Evolutionary conservation across 2,888 invertebrate genomes (phyloP), one percentile per base, ranked within the genome.

Genomic region (Aporophyla lueneburgensis): DNA sequence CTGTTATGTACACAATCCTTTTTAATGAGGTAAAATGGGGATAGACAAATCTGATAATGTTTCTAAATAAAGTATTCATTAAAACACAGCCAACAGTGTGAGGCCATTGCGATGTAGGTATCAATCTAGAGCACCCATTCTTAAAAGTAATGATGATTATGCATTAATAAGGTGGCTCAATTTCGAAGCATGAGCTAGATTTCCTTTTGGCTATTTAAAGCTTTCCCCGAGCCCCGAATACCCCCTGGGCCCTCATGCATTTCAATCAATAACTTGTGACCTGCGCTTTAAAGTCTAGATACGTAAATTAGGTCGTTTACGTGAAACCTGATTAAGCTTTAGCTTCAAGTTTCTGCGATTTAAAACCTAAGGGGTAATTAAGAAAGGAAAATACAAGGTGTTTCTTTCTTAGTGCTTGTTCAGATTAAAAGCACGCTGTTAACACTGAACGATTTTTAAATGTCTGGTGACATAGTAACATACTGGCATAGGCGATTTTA

Each of bases 181-280:
- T 9, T 51, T n/a, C n/a, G 9, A 46, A 7, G 5, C 2, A 21
- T 46, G 12, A 9, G 14, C 16, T 51, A 4, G 19, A 3, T 9
- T 69, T 40, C n/a, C 51, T 19, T 51, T 27, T 12, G 49, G 40
- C 58, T 75, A 59, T 21, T 19, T 43, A 27, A 43, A n/a, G n/a
- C 9, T 6, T 24, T 6, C 9, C 27, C n/a, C 27, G 19, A 51
- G 14, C 51, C 40, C n/a, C 16, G 2, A 5, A 12, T 7, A 14
- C 21, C 27, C 43, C 21, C 10, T 9, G 0, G 21, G 24, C 10
- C 9, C n/a, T 14, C 49, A 40, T n/a, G 49, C 40, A 40, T 56
- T 56, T 65, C 24, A 75, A 78, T 75, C 75, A 49, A 75, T 75
- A 67, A 51, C n/a, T 67, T 51, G 27, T 27, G 75, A 75, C 75